Conservation (phyloP, 2,888 invertebrate species). For the Clitarchus hookeri region DNA sequence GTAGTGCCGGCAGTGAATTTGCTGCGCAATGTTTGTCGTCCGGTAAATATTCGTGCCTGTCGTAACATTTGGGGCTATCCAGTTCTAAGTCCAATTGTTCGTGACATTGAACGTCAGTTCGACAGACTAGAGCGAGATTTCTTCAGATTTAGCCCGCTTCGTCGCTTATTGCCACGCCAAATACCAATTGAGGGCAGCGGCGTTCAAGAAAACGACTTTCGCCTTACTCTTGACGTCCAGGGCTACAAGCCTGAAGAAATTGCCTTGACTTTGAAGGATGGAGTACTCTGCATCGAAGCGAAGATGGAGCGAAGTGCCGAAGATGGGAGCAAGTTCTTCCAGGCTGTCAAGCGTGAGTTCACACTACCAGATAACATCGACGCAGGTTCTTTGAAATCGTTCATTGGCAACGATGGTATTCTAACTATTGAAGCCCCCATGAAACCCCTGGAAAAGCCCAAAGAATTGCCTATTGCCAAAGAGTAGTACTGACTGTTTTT, state of each 20-base stretch:
- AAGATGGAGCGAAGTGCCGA: slow-evolving; percentile 44
- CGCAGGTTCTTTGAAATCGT: slow-evolving; percentile 44
- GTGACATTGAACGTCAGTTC: slow-evolving; percentile 43
- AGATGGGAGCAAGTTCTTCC: slow-evolving; percentile 45
- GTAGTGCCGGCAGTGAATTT: neutral
- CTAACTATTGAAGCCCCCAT: slow-evolving; percentile 47
- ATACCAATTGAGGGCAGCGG: slow-evolving; percentile 38
- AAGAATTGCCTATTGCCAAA: slow-evolving; percentile 33
- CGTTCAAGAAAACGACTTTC: slow-evolving; percentile 39
- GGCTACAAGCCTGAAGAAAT: slow-evolving; percentile 48
- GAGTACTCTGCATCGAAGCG: slow-evolving; percentile 42
- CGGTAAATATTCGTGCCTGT: neutral
- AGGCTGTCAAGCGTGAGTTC: slow-evolving; percentile 45
- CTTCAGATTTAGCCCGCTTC: slow-evolving; percentile 34
- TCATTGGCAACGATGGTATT: slow-evolving; percentile 45
- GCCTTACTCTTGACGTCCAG: slow-evolving; percentile 44
- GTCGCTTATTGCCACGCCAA: slow-evolving; percentile 31
- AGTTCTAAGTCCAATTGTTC: slow-evolving; percentile 38
- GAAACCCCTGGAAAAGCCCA: slow-evolving; percentile 27
- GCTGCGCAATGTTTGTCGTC: neutral
- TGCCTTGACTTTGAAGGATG: slow-evolving; percentile 45
- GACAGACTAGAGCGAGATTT: slow-evolving; percentile 41
- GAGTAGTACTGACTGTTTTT: neutral
- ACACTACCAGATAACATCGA: slow-evolving; percentile 47
- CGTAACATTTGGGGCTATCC: slow-evolving; percentile 1